Evolutionary conservation across 2,113 vertebrate species (phyloP).

Genomic region (Thamnaconus septentrionalis): DNA sequence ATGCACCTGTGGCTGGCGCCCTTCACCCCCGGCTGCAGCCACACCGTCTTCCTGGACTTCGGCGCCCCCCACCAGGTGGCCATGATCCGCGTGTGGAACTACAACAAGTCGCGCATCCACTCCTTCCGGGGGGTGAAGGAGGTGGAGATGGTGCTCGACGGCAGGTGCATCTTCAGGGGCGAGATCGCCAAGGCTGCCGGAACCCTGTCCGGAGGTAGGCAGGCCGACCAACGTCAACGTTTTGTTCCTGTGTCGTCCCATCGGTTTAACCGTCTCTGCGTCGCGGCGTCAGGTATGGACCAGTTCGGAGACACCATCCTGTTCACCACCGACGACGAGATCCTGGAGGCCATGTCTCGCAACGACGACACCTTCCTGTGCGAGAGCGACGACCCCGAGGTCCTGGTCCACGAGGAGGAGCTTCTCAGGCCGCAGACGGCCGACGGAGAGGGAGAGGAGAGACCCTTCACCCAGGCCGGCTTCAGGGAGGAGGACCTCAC

Average conservation of each 20-base stretch:
- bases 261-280: background rate
- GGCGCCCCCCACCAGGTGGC: conserved; percentile 82
- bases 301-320: conserved; percentile 97
- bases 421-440: conserved; percentile 88
- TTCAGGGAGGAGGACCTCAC: conserved; percentile 69
- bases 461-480: conserved; percentile 88
- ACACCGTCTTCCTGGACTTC: conserved; percentile 86
- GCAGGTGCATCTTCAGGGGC: conserved; percentile 87
- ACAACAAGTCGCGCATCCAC: conserved; percentile 97
- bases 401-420: conserved; percentile 77
- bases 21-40: conserved; percentile 84
- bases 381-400: conserved; percentile 66
- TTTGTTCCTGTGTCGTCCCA: background rate
- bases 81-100: conserved; percentile 98
- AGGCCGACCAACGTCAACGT: background rate
- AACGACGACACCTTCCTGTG: conserved; percentile 83
- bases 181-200: conserved; percentile 98
- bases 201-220: conserved; percentile 86
- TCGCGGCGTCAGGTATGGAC: conserved; percentile 78
- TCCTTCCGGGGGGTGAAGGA: conserved; percentile 93
- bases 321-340: conserved; percentile 94
- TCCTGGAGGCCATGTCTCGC: conserved; percentile 91
- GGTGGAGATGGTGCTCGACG: conserved; percentile 85
- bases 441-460: conserved; percentile 86
- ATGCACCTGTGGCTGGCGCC: conserved; percentile 98